Percentiles rank a stretch among this genome's conserved stretches.
These are phyloP conservation scores for Eufriesea mexicana DNA, from an alignment of 1,140 invertebrate genomes.

Conservation along the genomic window DNA sequence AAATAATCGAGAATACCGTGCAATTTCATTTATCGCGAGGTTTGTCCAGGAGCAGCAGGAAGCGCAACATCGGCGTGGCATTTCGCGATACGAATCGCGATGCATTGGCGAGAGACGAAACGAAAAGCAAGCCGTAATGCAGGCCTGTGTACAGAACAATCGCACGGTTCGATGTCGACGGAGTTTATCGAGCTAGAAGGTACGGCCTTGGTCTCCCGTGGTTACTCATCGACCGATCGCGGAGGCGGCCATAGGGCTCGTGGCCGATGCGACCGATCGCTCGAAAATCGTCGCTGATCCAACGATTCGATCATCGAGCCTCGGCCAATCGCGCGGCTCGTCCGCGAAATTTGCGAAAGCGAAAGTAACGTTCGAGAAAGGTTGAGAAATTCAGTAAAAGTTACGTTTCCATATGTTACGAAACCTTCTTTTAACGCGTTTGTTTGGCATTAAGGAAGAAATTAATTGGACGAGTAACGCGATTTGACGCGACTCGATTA, in stretches of 20 bases:
- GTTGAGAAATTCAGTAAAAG: not conserved
- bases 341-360: no score
- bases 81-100: not conserved
- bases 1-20: not conserved
- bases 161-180: constrained; percentile 23
- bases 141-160: constrained; percentile 21
- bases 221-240: constrained; percentile 79
- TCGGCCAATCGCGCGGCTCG: no score
- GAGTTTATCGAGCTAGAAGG: constrained; percentile 72
- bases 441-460: not conserved
- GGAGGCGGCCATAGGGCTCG: constrained; percentile 37
- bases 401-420: not conserved
- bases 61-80: not conserved
- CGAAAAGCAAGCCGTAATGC: constrained; percentile 1
- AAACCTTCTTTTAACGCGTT: no score
- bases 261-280: constrained; percentile 65
- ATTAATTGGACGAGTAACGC: not conserved
- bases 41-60: not conserved
- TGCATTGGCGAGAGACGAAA: not conserved
- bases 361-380: no score
- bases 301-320: not conserved
- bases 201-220: constrained; percentile 77
- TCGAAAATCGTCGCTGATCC: constrained; percentile 58
- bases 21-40: not conserved
- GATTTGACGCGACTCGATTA: not conserved